A percentile compares a stretch with the other conserved stretches of the same genome.
Evolutionary conservation across 37 sponge, comb jelly and placozoan species (phyloP).

Genomic region (Beroe ovata): DNA sequence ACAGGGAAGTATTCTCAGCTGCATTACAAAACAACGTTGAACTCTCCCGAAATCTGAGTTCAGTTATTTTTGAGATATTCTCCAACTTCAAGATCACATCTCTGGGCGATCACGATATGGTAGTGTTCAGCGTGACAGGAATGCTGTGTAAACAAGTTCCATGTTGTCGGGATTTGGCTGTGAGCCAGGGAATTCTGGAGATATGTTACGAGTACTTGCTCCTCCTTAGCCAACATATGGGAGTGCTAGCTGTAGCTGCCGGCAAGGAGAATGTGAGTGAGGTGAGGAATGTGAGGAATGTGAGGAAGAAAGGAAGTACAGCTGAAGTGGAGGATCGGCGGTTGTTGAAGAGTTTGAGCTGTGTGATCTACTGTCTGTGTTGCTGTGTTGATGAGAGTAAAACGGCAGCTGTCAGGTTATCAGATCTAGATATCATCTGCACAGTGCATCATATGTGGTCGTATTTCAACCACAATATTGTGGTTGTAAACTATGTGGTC

Average conservation of each 20-base stretch:
- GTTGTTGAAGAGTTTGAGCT: background rate
- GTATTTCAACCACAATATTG: conserved; percentile 21
- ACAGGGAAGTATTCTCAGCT: background rate
- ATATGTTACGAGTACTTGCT: conserved; percentile 67
- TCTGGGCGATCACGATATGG: conserved; percentile 6
- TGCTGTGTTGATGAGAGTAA: background rate
- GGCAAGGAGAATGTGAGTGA: conserved; percentile 14
- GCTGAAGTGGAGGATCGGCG: background rate
- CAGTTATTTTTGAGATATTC: conserved; percentile 11
- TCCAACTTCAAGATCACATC: conserved; percentile 42
- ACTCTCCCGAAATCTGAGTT: background rate
- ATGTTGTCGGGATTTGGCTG: background rate
- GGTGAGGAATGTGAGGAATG: background rate
- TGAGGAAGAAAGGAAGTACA: background rate
- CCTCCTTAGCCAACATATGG: conserved; percentile 41
- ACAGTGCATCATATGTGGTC: background rate
- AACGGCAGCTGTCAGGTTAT: background rate
- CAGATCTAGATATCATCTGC: conserved; percentile 44
- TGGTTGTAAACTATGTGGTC: conserved; percentile 38
- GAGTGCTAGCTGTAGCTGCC: conserved; percentile 16
- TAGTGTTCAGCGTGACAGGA: conserved; percentile 49
- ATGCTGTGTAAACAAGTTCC: conserved; percentile 8
- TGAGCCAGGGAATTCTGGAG: conserved; percentile 16
- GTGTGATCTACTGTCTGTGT: conserved; percentile 36
- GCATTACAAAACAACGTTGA: background rate